Conservation (phyloP, 2,113 vertebrate species). For the Thalassoma bifasciatum region DNA sequence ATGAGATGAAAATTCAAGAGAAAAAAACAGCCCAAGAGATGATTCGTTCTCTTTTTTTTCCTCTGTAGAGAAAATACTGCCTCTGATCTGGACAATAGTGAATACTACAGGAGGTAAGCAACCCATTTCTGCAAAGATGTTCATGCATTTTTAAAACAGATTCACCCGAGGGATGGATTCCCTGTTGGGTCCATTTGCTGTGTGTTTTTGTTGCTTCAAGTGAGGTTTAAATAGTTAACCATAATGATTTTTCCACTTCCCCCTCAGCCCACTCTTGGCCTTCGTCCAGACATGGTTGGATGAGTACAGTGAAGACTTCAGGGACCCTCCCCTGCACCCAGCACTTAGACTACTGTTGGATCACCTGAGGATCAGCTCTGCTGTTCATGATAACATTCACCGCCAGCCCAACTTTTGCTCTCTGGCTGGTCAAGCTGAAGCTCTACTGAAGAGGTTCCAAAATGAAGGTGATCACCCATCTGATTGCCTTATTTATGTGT, state of each 20-base stretch:
- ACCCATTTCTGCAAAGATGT: neutral
- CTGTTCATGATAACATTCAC: slow-evolving; percentile 52
- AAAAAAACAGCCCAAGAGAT: neutral
- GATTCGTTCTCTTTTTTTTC: slow-evolving; percentile 4
- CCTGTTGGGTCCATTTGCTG: neutral
- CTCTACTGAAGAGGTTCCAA: slow-evolving; percentile 80
- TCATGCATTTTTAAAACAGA: too few relatives aligned
- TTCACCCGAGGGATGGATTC: too few relatives aligned
- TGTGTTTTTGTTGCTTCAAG: neutral
- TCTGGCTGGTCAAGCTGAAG: slow-evolving; percentile 76
- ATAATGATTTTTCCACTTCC: neutral
- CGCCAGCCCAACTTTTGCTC: slow-evolving; percentile 74
- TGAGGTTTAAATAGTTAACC: slow-evolving; percentile 8
- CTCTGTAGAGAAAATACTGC: slow-evolving; percentile 62
- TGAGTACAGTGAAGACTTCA: slow-evolving; percentile 87
- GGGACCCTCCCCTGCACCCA: slow-evolving; percentile 82
- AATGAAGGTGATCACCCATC: slow-evolving; percentile 67
- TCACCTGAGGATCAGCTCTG: slow-evolving; percentile 75
- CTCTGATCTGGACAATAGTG: slow-evolving; percentile 68
- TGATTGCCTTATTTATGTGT: accelerated
- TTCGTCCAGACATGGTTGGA: slow-evolving; percentile 87
- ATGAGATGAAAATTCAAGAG: neutral
- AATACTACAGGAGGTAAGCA: slow-evolving; percentile 72
- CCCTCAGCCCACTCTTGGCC: slow-evolving; percentile 75
- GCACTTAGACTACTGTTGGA: slow-evolving; percentile 75